Conservation (phyloP, 2,113 vertebrate genomes). For the Serinus canaria region DNA sequence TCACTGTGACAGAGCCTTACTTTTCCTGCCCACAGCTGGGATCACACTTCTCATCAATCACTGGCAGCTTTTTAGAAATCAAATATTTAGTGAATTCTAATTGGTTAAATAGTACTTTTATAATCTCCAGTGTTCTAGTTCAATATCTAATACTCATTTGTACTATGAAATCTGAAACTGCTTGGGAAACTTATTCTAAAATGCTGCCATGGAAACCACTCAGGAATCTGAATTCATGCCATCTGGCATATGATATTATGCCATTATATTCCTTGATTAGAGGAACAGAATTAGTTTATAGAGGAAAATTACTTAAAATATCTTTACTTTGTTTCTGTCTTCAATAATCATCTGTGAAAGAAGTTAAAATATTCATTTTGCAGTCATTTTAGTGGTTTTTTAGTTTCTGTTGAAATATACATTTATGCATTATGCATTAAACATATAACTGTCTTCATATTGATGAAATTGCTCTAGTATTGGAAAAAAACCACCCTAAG, state of each 20-base stretch:
- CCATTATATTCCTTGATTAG: constrained; percentile 42
- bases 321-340: constrained; percentile 21
- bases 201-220: constrained; percentile 54
- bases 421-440: background rate
- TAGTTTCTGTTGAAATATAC: background rate
- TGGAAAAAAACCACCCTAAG: background rate
- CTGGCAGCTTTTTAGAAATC: background rate
- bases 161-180: constrained; percentile 1
- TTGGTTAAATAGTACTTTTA: background rate
- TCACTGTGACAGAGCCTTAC: background rate
- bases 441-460: background rate
- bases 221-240: constrained; percentile 14
- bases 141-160: background rate
- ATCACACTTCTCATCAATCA: background rate
- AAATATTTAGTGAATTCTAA: background rate
- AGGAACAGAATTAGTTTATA: constrained; percentile 31
- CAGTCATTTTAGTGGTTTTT: background rate
- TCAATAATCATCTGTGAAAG: background rate
- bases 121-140: background rate
- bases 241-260: constrained; percentile 36
- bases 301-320: constrained; percentile 34
- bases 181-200: constrained; percentile 31
- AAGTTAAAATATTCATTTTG: background rate
- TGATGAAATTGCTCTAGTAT: background rate
- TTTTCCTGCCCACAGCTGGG: background rate